These are phyloP conservation scores for Atherinosoma microstoma DNA, from an alignment of 2,797 vertebrate genomes.

Conservation along the genomic window DNA sequence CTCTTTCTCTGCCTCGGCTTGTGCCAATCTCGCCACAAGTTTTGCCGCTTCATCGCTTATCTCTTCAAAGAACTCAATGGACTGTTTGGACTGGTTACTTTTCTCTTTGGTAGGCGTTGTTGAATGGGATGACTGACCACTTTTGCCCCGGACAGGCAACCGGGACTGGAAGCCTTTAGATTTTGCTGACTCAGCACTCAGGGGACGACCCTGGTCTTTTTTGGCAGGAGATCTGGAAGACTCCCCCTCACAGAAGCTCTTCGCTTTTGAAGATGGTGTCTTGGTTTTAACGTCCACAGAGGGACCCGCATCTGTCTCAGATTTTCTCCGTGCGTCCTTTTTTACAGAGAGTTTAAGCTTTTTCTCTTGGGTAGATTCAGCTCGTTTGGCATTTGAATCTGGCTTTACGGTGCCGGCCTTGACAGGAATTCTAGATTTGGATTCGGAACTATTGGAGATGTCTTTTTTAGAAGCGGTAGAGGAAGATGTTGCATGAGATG, in stretches of 20 bases:
- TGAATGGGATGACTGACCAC: conserved; percentile 69
- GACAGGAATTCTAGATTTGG: conserved; percentile 95
- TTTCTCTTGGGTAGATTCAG: conserved; percentile 78
- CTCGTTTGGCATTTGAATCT: conserved; percentile 69
- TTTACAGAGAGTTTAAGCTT: conserved; percentile 80
- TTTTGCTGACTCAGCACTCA: conserved; percentile 82
- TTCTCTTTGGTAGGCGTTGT: conserved; percentile 87
- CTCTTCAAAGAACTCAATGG: conserved; percentile 95
- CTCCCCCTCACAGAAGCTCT: conserved; percentile 89
- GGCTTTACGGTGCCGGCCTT: conserved; percentile 84
- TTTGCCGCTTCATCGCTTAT: conserved; percentile 97
- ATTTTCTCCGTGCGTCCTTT: conserved; percentile 89
- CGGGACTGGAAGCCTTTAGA: conserved; percentile 90
- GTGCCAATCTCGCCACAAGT: conserved; percentile 92
- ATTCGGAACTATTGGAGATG: conserved; percentile 80
- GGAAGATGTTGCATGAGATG: conserved; percentile 64
- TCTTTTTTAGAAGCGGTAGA: conserved; percentile 76
- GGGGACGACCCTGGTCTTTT: conserved; percentile 76
- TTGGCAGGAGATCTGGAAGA: conserved; percentile 83
- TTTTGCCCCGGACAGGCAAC: conserved; percentile 91
- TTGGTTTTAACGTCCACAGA: conserved; percentile 85
- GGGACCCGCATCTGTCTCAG: conserved; percentile 89
- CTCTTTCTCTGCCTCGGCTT: conserved; percentile 92
- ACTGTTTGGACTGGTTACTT: conserved; percentile 88
- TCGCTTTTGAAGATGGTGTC: conserved; percentile 84